Conservation (phyloP, 2,797 vertebrate species). For the Acipenser oxyrinchus region DNA sequence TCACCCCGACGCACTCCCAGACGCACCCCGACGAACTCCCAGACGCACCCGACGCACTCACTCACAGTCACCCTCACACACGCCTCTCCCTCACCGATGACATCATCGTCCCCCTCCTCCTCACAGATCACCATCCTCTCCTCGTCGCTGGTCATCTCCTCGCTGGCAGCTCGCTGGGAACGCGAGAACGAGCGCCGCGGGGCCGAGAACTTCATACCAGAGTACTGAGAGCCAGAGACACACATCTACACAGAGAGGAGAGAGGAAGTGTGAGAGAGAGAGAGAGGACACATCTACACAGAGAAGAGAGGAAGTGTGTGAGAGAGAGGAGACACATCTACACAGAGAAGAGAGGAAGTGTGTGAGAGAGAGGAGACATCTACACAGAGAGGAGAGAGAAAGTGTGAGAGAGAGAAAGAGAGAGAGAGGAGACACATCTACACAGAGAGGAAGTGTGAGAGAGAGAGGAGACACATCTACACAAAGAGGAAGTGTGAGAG, state of each 20-base stretch:
- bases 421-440: too few relatives aligned
- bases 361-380: too few relatives aligned
- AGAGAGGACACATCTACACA: constrained; percentile 19
- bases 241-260: constrained; percentile 41
- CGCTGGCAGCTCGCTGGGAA: constrained; percentile 74
- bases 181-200: constrained; percentile 42
- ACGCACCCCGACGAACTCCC: neutral
- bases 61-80: neutral
- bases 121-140: constrained; percentile 95
- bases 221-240: neutral
- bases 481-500: too few relatives aligned
- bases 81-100: constrained; percentile 69
- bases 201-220: constrained; percentile 18
- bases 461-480: constrained; percentile 21
- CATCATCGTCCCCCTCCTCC: constrained; percentile 89
- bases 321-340: constrained; percentile 28
- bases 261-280: constrained; percentile 35
- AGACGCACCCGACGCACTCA: neutral
- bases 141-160: constrained; percentile 93
- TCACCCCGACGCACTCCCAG: constrained; percentile 6
- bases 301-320: neutral
- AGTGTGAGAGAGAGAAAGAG: too few relatives aligned
- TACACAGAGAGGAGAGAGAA: too few relatives aligned
- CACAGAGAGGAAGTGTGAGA: too few relatives aligned
- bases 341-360: too few relatives aligned